phyloP scores from a whole-genome alignment of 2,797 vertebrate genomes.

The Menidia menidia region DNA sequence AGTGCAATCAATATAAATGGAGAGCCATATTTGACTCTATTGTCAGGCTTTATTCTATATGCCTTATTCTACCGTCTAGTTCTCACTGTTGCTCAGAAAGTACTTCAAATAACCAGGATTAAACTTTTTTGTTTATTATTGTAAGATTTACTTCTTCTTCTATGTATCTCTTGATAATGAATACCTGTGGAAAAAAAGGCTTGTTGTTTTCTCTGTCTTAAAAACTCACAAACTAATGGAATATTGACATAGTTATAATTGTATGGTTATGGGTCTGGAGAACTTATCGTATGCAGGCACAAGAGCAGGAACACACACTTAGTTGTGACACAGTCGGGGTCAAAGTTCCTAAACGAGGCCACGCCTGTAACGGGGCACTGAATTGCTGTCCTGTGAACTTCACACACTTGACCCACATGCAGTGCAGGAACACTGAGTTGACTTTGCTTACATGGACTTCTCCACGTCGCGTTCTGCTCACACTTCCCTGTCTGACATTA shows the following conservation, averaged over 20 bases:
- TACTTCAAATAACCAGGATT: too few species aligned
- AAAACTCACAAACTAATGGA: conserved; percentile 8
- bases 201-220: not conserved
- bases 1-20: too few species aligned
- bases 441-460: conserved; percentile 24
- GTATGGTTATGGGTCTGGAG: not conserved
- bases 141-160: too few species aligned
- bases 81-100: not conserved
- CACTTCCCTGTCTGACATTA: conserved; percentile 46
- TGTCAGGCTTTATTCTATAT: not conserved
- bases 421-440: conserved; percentile 23
- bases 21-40: not conserved
- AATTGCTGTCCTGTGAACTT: conserved; percentile 73
- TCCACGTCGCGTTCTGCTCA: conserved; percentile 29
- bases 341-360: conserved; percentile 51
- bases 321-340: conserved; percentile 31
- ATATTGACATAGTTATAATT: conserved; percentile 13
- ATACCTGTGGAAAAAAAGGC: not conserved
- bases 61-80: not conserved
- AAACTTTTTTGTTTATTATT: too few species aligned
- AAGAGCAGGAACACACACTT: conserved; percentile 13
- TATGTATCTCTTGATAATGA: not conserved
- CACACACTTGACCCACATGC: conserved; percentile 67
- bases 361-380: conserved; percentile 46
- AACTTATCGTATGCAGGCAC: conserved; percentile 9